Evolutionary conservation across 1,140 invertebrate species (phyloP), one percentile per base, ranked within the genome.

Genomic region (Meloidogyne chitwoodi): DNA sequence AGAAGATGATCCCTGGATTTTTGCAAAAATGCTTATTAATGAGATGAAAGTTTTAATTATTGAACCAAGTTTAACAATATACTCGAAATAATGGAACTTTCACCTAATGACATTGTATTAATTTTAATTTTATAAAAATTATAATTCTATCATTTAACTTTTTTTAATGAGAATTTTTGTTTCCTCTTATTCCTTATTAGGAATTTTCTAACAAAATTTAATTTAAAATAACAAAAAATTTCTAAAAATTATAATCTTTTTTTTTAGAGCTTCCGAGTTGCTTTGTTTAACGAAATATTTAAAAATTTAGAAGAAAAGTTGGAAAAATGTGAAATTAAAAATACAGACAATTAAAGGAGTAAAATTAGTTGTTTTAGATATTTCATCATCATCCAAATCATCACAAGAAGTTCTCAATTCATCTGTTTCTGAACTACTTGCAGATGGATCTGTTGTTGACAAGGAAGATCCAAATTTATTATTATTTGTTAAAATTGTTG

Each of bases 371-470:
- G n/a, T n/a, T n/a, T n/a, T n/a, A n/a, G n/a, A n/a, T n/a, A n/a
- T n/a, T n/a, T n/a, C n/a, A n/a, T 12, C 27, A 6, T 73, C 70
- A 26, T 26, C 22, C 8, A 41, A 19, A 34, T 73, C 70, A 34
- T 26, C 22, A 34, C 56, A 72, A n/a, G n/a, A n/a, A 16, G 71
- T 26, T 26, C 16, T 44, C 16, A 70, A 56, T 70, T 70, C 68
- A 44, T 73, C 71, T 0, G 71, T 61, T 63, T 73, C 71, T 22
- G 71, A 73, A 31, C 38, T 63, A 3, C 71, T 73, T 6, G 44
- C 64, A 38, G 71, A 63, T 34, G 19, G 48, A 29, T 27, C 27
- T 56, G 56, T n/a, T n/a, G n/a, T 22, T 44, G 71, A 41, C 69
- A 29, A n/a, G 2, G 56, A 64, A 12, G 19, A 31, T n/a, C 19